Conservation (phyloP, 2,888 invertebrate species). For the Dorcus parallelipipedus region DNA sequence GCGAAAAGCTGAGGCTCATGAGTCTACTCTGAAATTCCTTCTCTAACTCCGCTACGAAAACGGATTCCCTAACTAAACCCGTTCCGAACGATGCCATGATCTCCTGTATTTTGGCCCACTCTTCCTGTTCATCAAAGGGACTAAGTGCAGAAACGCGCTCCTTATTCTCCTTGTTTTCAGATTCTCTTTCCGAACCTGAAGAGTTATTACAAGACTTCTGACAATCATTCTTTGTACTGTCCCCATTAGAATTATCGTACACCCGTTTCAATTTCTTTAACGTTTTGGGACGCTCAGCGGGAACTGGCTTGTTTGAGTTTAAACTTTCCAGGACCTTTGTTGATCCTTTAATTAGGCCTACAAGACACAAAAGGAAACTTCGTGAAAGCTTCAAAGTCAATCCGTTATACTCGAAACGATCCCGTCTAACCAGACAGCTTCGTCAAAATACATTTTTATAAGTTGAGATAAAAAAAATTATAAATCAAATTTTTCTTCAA, state of each 20-base stretch:
- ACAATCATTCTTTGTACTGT: constrained; percentile 36
- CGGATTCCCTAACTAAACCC: constrained; percentile 72
- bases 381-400: no score
- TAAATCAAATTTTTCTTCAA: neutral
- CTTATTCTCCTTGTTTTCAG: constrained; percentile 53
- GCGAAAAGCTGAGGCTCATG: constrained; percentile 64
- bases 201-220: constrained; percentile 42
- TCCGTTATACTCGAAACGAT: no score
- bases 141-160: constrained; percentile 66
- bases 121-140: constrained; percentile 91
- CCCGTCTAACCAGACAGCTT: no score
- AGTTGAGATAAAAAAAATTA: neutral
- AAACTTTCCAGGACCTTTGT: constrained; percentile 65
- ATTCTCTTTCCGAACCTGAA: constrained; percentile 44
- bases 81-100: constrained; percentile 94
- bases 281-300: constrained; percentile 71
- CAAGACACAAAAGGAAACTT: constrained; percentile 26
- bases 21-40: constrained; percentile 71
- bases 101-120: constrained; percentile 95
- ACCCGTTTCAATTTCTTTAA: constrained; percentile 71
- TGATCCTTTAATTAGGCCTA: constrained; percentile 82
- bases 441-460: neutral
- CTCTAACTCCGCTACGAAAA: constrained; percentile 74
- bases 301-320: constrained; percentile 57
- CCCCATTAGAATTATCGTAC: constrained; percentile 54